Percentiles rank a stretch among this genome's conserved stretches.
These are phyloP conservation scores for Adelphocoris suturalis DNA, from an alignment of 2,888 invertebrate species.

Conservation along the genomic window DNA sequence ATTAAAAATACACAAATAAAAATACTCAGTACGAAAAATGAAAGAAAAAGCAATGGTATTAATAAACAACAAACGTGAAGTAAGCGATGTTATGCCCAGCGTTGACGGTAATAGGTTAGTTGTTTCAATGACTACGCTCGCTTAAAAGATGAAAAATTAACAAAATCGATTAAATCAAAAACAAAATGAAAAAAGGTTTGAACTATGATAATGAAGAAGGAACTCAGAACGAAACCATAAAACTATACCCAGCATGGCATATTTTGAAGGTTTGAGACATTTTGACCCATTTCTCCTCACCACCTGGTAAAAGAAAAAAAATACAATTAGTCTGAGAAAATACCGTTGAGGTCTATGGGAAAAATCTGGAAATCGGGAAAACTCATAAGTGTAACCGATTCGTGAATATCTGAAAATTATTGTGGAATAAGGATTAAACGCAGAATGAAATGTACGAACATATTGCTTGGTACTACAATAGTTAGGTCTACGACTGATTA, in stretches of 20 bases:
- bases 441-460: too few species aligned
- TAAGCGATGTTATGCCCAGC: slow-evolving; percentile 44
- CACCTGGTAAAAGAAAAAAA: slow-evolving; percentile 67
- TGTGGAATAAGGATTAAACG: neutral
- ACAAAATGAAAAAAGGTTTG: neutral
- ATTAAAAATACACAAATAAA: slow-evolving; percentile 4
- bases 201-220: slow-evolving; percentile 9
- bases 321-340: slow-evolving; percentile 47
- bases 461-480: too few species aligned
- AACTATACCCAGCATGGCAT: slow-evolving; percentile 70
- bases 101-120: neutral
- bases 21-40: slow-evolving; percentile 8
- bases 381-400: neutral
- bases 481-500: too few species aligned
- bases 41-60: neutral
- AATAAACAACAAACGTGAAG: slow-evolving; percentile 30
- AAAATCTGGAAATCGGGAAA: neutral
- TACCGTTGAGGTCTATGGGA: neutral
- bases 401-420: neutral
- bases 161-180: neutral
- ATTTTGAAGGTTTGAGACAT: slow-evolving; percentile 64
- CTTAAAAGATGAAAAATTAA: slow-evolving; percentile 12
- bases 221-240: slow-evolving; percentile 59
- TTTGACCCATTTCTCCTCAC: slow-evolving; percentile 70
- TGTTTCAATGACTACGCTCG: slow-evolving; percentile 38